phyloP scores from a whole-genome alignment of 1,140 invertebrate genomes.

The Drosophila sp. region DNA sequence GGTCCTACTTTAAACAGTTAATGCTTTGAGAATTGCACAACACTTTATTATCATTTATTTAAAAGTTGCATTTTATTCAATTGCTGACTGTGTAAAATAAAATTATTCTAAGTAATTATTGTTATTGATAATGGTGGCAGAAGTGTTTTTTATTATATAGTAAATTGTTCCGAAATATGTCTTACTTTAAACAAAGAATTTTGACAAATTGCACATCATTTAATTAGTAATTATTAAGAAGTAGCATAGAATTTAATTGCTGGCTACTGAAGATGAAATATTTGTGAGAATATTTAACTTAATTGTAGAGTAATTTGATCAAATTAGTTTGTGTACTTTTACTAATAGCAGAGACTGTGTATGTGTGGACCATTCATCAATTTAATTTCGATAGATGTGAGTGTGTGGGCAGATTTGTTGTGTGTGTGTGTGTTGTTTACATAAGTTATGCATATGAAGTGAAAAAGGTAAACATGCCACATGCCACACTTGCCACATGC shows the following conservation, averaged over 20 bases:
- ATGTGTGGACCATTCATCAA: conserved; percentile 27
- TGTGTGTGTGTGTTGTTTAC: conserved; percentile 55
- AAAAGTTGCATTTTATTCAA: too few species aligned
- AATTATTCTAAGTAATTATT: too few species aligned
- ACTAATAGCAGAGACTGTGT: conserved; percentile 18
- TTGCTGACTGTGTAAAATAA: too few species aligned
- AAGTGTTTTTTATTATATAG: too few species aligned
- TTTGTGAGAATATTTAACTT: background rate
- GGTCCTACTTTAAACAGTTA: too few species aligned
- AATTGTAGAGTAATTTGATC: too few species aligned
- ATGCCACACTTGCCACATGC: conserved; percentile 13
- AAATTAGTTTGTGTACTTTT: conserved; percentile 5
- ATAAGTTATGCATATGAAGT: conserved; percentile 76
- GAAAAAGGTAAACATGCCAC: conserved; percentile 68
- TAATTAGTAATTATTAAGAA: too few species aligned
- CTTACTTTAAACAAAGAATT: background rate
- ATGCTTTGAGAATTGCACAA: too few species aligned
- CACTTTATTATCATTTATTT: too few species aligned
- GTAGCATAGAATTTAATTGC: too few species aligned
- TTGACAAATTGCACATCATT: background rate
- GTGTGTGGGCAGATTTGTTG: conserved; percentile 21
- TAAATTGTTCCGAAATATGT: too few species aligned
- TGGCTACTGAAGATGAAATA: background rate
- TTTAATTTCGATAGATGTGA: conserved; percentile 35
- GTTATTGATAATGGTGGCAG: too few species aligned